Evolutionary conservation across 2,888 invertebrate species (phyloP), one percentile per base, ranked within the genome.

Genomic region (Mythimna lalbum): DNA sequence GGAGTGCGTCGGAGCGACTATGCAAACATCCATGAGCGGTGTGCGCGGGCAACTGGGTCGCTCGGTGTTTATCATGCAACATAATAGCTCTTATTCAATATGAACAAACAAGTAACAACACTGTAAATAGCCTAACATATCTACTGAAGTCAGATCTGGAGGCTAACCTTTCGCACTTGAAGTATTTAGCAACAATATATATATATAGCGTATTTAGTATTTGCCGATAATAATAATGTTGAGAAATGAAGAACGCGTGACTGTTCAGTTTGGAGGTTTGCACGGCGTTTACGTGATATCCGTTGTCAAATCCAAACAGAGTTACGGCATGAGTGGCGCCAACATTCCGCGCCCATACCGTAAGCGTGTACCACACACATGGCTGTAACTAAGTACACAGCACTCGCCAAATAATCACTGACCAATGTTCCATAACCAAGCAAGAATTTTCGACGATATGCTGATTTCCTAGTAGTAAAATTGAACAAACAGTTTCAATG

Each of bases 401-500:
- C 69, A 83, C 78, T 89, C 86, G 87, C 88, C 88, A 90, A 91
- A 90, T 89, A 89, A 89, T 88, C 85, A 86, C 86, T 85, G 86
- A 86, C 88, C 89, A 89, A 90, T 87, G 89, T 89, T 88, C 89
- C 90, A 89, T 90, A 91, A 89, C 91, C 84, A 86, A 84, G 77
- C 81, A 83, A 87, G 88, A 88, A 89, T 92, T 88, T 90, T 87
- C 21, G 87, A 89, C 85, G 86, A 83, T 88, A 86, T 87, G 89
- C 90, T 90, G 87, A 92, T 92, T 94, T 94, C 94, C 94, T 90
- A 91, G 89, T 90, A 88, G 90, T 94, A 93, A 94, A 94, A 90
- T 88, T 90, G 90, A 90, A 90, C 91, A 90, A 93, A 94, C 92
- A 90, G 87, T 90, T 87, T 92, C 95, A 95, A 95, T 95, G 95